Conservation (phyloP, 2,888 invertebrate genomes). For the Toxonevra muliebris region DNA sequence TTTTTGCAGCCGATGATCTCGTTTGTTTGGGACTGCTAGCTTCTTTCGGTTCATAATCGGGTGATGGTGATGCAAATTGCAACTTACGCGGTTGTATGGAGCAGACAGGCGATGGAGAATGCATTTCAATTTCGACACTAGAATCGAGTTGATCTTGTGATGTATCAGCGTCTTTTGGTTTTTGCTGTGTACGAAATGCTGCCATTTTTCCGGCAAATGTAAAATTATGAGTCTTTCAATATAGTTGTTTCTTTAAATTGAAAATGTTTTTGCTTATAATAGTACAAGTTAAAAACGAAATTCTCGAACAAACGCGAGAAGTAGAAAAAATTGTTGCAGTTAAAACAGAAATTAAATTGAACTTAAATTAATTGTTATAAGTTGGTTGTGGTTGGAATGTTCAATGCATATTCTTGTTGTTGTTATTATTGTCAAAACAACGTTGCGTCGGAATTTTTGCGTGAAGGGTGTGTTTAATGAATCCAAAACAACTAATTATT, state of each 20-base stretch:
- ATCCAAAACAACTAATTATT: too few relatives aligned
- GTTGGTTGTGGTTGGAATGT: slow-evolving; percentile 17
- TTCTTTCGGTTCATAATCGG: slow-evolving; percentile 46
- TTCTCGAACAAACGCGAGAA: too few relatives aligned
- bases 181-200: slow-evolving; percentile 27
- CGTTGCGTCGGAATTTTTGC: too few relatives aligned
- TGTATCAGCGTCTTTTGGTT: slow-evolving; percentile 25
- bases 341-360: slow-evolving; percentile 18
- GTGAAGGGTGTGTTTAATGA: too few relatives aligned
- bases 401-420: too few relatives aligned
- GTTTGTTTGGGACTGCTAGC: slow-evolving; percentile 38
- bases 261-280: slow-evolving; percentile 17
- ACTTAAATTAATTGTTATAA: slow-evolving; percentile 20
- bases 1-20: slow-evolving; percentile 27
- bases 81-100: slow-evolving; percentile 60
- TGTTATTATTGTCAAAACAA: too few relatives aligned
- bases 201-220: slow-evolving; percentile 10
- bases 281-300: slow-evolving; percentile 1
- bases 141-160: slow-evolving; percentile 35
- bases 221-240: too few relatives aligned
- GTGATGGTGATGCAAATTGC: slow-evolving; percentile 59
- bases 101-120: slow-evolving; percentile 54
- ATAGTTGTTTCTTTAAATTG: neutral
- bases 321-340: too few relatives aligned
- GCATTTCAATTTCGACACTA: slow-evolving; percentile 57